These are phyloP conservation scores for Apodemus sylvaticus DNA, from an alignment of 2,113 vertebrate genomes.

Conservation along the genomic window DNA sequence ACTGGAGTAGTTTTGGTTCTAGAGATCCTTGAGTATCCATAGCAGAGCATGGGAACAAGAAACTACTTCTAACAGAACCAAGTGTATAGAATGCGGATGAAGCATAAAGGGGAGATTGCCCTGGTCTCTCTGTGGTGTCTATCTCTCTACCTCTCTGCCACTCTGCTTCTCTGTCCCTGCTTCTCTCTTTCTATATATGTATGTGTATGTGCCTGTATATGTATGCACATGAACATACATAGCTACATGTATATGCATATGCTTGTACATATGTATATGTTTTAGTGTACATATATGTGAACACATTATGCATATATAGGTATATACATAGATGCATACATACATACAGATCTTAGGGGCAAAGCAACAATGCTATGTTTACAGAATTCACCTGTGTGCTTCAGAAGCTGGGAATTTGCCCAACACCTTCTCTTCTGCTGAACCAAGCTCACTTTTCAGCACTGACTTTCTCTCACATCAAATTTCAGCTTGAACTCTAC, in stretches of 20 bases:
- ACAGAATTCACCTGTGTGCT: accelerated
- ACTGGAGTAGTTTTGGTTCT: background rate
- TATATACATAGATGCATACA: no score
- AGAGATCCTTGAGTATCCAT: background rate
- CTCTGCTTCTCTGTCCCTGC: no score
- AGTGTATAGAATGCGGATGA: background rate
- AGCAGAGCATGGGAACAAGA: accelerated
- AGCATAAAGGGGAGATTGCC: accelerated
- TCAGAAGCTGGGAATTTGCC: accelerated
- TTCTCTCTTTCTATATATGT: no score
- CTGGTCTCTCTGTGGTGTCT: no score
- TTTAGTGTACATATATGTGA: no score
- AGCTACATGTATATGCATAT: background rate
- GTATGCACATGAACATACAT: no score
- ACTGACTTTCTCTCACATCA: background rate
- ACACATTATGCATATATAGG: no score
- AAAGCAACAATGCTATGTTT: background rate
- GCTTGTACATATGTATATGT: no score
- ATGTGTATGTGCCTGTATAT: no score
- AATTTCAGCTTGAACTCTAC: background rate
- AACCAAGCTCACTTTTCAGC: background rate
- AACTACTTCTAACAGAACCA: accelerated
- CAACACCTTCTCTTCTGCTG: background rate
- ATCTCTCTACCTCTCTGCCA: no score
- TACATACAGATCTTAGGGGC: background rate